A percentile compares a stretch with the other conserved stretches of the same genome.
phyloP scores from a whole-genome alignment of 2,888 invertebrate species.

The Leptinotarsa tumamoca region DNA sequence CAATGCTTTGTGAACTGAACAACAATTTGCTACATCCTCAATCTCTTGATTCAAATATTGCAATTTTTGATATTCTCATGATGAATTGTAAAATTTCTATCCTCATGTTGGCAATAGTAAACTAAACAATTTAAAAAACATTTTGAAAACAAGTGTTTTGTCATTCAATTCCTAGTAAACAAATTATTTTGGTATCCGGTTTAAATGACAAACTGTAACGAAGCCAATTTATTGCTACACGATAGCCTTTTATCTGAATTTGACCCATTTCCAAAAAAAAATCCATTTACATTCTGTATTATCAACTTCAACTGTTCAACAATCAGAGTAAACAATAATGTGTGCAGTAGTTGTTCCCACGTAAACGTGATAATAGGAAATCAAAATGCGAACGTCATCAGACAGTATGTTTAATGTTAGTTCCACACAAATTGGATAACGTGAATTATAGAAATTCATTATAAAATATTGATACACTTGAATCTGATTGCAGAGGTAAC shows the following conservation, averaged over 20 bases:
- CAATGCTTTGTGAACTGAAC: no score
- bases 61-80: no score
- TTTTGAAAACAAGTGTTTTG: background rate
- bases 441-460: background rate
- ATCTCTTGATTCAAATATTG: no score
- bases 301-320: constrained; percentile 15
- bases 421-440: background rate
- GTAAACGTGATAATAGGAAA: constrained; percentile 4
- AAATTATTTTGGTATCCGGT: background rate
- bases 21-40: no score
- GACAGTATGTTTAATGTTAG: constrained; percentile 2
- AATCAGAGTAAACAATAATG: constrained; percentile 16
- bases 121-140: background rate
- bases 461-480: background rate
- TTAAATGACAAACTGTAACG: background rate
- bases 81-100: no score
- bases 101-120: no score
- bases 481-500: background rate
- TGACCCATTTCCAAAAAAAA: constrained; percentile 19
- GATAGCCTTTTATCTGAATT: constrained; percentile 24
- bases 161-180: no score
- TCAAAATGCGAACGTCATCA: background rate
- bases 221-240: background rate
- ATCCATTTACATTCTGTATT: constrained; percentile 1
- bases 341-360: background rate